Conservation (phyloP, 2,113 vertebrate genomes). For the Halcyon senegalensis region DNA sequence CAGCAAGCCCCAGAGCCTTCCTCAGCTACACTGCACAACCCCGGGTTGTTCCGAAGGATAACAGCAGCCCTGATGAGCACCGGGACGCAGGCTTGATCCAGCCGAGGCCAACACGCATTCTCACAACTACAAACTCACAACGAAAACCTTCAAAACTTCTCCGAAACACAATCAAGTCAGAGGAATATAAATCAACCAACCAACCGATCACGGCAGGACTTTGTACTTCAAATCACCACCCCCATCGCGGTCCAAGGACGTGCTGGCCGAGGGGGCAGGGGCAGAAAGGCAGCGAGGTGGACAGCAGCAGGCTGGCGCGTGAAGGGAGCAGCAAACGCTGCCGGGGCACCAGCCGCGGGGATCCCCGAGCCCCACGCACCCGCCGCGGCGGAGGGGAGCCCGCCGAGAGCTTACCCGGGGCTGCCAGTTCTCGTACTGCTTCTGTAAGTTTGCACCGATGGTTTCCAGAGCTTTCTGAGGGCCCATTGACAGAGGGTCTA, state of each 20-base stretch:
- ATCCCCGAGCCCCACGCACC: no score
- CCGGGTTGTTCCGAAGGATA: background rate
- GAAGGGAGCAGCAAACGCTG: background rate
- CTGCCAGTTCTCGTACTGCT: conserved; percentile 99
- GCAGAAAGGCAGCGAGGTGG: background rate
- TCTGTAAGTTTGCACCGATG: conserved; percentile 96
- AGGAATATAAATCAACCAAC: background rate
- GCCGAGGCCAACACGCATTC: background rate
- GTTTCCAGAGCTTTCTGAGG: conserved; percentile 99
- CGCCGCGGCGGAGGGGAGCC: background rate
- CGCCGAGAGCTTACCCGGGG: conserved; percentile 85
- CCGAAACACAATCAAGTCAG: background rate
- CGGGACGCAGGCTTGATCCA: background rate
- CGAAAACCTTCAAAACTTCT: background rate
- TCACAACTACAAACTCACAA: background rate
- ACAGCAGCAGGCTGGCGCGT: background rate
- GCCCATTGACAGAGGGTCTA: conserved; percentile 98
- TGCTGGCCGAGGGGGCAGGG: background rate
- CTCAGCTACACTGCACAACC: background rate
- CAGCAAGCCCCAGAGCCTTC: background rate
- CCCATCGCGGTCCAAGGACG: background rate
- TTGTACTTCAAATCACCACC: background rate
- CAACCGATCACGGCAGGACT: background rate
- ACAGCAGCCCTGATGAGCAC: background rate
- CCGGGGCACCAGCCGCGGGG: no score